A percentile compares a stretch with the other conserved stretches of the same genome.
phyloP scores from a whole-genome alignment of 2,888 invertebrate genomes.

The Morpho deidamia region DNA sequence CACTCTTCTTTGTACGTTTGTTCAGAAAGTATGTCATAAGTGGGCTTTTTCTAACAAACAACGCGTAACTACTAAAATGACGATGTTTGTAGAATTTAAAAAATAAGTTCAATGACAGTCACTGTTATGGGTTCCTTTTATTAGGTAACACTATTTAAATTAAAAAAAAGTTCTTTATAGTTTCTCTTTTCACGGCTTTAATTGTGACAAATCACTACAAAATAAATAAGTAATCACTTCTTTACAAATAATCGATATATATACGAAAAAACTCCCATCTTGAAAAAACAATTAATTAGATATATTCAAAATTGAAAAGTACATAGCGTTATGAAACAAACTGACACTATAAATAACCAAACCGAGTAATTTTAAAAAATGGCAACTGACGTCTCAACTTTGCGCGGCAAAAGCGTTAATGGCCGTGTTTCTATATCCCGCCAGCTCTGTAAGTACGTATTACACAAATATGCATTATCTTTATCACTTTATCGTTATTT shows the following conservation, averaged over 20 bases:
- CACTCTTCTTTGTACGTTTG: slow-evolving; percentile 47
- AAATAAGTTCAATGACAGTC: neutral
- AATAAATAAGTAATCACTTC: slow-evolving; percentile 35
- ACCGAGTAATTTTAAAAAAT: slow-evolving; percentile 4
- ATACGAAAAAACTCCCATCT: slow-evolving; percentile 67
- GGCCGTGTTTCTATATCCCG: slow-evolving; percentile 5
- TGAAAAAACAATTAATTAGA: slow-evolving; percentile 29
- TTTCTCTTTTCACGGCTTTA: slow-evolving; percentile 12
- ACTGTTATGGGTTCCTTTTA: neutral
- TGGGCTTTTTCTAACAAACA: slow-evolving; percentile 51
- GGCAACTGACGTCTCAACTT: slow-evolving; percentile 10
- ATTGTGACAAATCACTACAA: slow-evolving; percentile 21
- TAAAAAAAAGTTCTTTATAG: slow-evolving; percentile 2
- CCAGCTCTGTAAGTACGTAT: slow-evolving; percentile 10
- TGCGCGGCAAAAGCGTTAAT: slow-evolving; percentile 16
- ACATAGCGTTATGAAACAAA: neutral
- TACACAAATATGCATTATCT: slow-evolving; percentile 19
- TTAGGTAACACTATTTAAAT: neutral
- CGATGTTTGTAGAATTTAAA: neutral
- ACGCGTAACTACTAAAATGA: slow-evolving; percentile 7
- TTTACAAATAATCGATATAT: slow-evolving; percentile 68
- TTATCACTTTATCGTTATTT: slow-evolving; percentile 13
- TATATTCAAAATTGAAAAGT: neutral
- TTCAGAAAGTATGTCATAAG: slow-evolving; percentile 65
- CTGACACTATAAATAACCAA: neutral